These are phyloP conservation scores for Serranus cabrilla DNA, from an alignment of 2,797 vertebrate species.

Conservation along the genomic window DNA sequence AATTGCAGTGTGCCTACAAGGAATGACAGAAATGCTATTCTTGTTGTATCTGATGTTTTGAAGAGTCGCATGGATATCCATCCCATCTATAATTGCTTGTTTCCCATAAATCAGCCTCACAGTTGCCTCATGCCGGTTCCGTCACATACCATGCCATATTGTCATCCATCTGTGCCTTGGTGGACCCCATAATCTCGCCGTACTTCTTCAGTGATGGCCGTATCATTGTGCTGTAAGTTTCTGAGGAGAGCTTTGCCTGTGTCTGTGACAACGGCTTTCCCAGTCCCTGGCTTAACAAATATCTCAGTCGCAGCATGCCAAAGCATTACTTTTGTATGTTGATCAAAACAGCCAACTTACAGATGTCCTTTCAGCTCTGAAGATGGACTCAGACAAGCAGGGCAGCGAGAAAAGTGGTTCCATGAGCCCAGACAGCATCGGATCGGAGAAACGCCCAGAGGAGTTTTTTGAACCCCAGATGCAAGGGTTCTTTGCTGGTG, in stretches of 20 bases:
- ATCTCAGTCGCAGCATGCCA: constrained; percentile 71
- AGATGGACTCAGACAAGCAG: constrained; percentile 94
- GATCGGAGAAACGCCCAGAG: constrained; percentile 85
- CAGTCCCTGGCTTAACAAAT: constrained; percentile 71
- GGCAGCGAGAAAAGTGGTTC: constrained; percentile 84
- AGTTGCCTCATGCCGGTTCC: constrained; percentile 82
- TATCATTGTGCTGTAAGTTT: constrained; percentile 84
- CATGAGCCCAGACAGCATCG: constrained; percentile 89
- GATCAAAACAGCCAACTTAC: constrained; percentile 91
- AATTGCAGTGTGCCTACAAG: constrained; percentile 20
- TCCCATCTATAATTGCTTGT: constrained; percentile 78
- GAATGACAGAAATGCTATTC: constrained; percentile 75
- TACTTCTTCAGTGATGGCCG: constrained; percentile 81
- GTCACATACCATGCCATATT: constrained; percentile 81
- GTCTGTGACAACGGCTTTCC: constrained; percentile 71
- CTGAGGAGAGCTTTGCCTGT: constrained; percentile 83
- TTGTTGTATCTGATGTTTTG: constrained; percentile 49
- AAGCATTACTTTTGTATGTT: constrained; percentile 50
- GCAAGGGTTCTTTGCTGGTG: constrained; percentile 88
- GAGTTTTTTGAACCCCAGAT: constrained; percentile 89
- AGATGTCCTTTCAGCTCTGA: constrained; percentile 98
- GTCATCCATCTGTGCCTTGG: constrained; percentile 83
- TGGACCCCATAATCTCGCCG: constrained; percentile 78
- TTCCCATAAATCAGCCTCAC: constrained; percentile 79
- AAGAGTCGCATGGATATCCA: constrained; percentile 73